Evolutionary conservation across 1,140 invertebrate species (phyloP), one percentile per base, ranked within the genome.

Genomic region (Odontomachus brunneus): DNA sequence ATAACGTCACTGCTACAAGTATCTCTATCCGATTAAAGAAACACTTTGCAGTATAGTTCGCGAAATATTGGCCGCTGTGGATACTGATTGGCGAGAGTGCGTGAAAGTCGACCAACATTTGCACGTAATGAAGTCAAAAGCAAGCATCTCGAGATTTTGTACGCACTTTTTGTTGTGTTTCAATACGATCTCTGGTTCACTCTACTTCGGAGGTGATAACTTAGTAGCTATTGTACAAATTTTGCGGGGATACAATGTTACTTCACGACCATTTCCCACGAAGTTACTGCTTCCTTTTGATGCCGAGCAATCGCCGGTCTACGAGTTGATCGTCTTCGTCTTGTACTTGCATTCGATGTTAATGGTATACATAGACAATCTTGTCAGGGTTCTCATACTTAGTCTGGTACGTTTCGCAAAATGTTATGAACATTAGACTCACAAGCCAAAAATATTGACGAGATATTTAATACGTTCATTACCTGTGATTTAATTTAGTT

Each of bases 11-110:
- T 0, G 12, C 14, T 33, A 0, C 1, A n/a, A 1, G 38, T 44
- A 62, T 65, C 12, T 17, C 0, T 75, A 9, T 17, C 11, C 11
- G 4, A 49, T 74, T 48, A 53, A 22, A 51, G 14, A 14, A 38
- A 66, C 9, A 0, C 15, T n/a, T 76, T 76, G 1, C 49, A 78
- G 74, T 55, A 1, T 67, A 14, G 12, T 78, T 55, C 48, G 29
- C 29, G 11, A 67, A 44, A 44, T 78, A 0, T 4, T 78, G 15
- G 4, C 9, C 1, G 17, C 7, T 26, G 44, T 78, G 62, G 62
- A 67, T 19, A 19, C 66, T n/a, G 62, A 78, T 51, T 78, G 74
- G 74, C 48, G 12, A 29, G 19, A 78, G 3, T 57, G 62, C 33
- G 2, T 57, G 19, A 38, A 38, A 29, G 22, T 55, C 3, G 17